A percentile compares a stretch with the other conserved stretches of the same genome.
These are phyloP conservation scores for Lophotriccus pileatus DNA, from an alignment of 2,797 vertebrate genomes.

Conservation along the genomic window DNA sequence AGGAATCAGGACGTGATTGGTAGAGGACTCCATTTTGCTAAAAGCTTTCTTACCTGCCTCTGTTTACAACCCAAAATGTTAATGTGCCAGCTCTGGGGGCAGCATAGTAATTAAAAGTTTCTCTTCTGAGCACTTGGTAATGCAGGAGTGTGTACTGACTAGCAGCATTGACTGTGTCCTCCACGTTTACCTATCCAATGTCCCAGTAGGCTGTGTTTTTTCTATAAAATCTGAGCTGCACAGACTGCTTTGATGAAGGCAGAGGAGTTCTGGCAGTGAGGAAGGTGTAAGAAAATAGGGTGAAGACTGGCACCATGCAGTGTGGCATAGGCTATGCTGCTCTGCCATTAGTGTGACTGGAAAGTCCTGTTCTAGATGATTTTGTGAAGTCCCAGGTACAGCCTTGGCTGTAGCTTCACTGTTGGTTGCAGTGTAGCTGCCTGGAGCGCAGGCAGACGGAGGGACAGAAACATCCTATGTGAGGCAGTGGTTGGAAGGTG, in stretches of 20 bases:
- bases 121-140: not conserved
- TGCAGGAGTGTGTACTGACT: not conserved
- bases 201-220: not conserved
- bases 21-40: not conserved
- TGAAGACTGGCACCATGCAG: rapidly evolving
- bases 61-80: not conserved
- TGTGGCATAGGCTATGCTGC: not conserved
- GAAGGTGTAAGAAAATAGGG: not conserved
- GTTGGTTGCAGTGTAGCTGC: not conserved
- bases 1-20: not conserved
- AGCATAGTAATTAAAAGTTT: not conserved
- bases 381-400: not conserved
- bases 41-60: not conserved
- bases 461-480: rapidly evolving
- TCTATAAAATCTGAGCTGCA: not conserved
- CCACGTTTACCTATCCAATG: rapidly evolving
- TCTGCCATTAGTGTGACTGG: not conserved
- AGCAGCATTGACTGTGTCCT: not conserved
- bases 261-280: not conserved
- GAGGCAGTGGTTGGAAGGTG: not conserved
- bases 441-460: rapidly evolving
- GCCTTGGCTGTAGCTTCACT: not conserved
- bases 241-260: not conserved
- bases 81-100: not conserved
- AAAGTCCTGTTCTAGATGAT: not conserved